Conservation (phyloP, 2,113 vertebrate genomes). For the Vireo altiloquus region DNA sequence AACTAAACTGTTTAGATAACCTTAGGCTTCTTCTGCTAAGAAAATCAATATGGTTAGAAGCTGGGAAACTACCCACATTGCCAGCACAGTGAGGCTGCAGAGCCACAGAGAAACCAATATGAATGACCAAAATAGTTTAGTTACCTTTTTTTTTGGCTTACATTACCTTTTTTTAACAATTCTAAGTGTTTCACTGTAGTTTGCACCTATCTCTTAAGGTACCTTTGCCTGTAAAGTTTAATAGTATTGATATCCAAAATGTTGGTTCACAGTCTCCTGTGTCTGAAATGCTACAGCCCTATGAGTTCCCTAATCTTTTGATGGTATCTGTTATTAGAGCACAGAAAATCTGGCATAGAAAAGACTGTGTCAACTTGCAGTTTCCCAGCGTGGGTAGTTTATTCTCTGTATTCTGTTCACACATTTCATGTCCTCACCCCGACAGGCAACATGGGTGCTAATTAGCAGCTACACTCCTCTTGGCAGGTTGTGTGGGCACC, state of each 20-base stretch:
- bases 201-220: background rate
- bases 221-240: background rate
- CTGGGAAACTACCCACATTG: background rate
- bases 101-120: background rate
- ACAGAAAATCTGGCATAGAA: background rate
- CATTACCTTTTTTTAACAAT: background rate
- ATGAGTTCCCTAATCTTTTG: background rate
- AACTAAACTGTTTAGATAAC: conserved; percentile 59
- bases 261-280: background rate
- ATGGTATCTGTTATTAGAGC: background rate
- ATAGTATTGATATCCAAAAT: background rate
- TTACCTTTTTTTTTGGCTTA: background rate
- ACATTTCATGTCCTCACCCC: background rate
- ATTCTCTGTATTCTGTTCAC: conserved; percentile 30
- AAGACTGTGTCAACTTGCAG: background rate
- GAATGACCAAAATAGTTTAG: background rate
- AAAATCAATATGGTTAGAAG: conserved; percentile 48
- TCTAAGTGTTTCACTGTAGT: background rate
- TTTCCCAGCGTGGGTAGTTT: background rate
- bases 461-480: conserved; percentile 35
- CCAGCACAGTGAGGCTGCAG: background rate
- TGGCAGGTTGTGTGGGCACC: conserved; percentile 1
- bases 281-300: background rate
- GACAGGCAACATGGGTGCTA: conserved; percentile 11
- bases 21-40: conserved; percentile 39